Evolutionary conservation across 35 echinoderm and acorn worm genomes (phyloP).

Genomic region (Holothuria glaberrima): DNA sequence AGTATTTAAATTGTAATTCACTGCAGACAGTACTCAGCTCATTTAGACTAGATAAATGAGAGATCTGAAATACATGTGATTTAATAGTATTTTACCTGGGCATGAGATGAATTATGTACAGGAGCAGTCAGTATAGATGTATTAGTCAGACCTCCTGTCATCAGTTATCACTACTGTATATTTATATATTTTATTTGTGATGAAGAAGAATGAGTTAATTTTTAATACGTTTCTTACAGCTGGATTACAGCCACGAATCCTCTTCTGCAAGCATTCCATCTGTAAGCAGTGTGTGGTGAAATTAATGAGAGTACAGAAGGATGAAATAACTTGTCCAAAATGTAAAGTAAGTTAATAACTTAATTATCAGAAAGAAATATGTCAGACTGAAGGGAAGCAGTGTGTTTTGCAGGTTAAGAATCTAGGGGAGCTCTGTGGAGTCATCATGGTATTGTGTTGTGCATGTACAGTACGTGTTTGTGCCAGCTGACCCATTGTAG

Average conservation of each 20-base stretch:
- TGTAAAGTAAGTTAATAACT: constrained; percentile 11
- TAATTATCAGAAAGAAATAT: neutral
- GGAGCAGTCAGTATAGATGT: too few relatives aligned
- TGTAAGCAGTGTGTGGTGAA: constrained; percentile 45
- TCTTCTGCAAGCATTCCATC: constrained; percentile 32
- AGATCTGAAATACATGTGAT: too few relatives aligned
- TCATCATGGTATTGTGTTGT: neutral
- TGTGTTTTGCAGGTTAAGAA: neutral
- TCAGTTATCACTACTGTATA: too few relatives aligned
- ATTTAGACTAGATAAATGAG: too few relatives aligned
- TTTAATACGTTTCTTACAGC: constrained; percentile 16
- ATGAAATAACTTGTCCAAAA: constrained; percentile 39
- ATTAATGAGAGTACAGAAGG: constrained; percentile 7
- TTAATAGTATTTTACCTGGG: too few relatives aligned
- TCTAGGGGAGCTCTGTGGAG: neutral
- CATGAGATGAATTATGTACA: too few relatives aligned
- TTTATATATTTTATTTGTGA: neutral
- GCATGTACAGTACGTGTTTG: too few relatives aligned
- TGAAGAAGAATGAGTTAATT: neutral
- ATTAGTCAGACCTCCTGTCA: too few relatives aligned
- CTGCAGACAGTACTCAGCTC: too few relatives aligned
- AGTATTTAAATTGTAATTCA: too few relatives aligned
- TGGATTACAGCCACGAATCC: constrained; percentile 41
- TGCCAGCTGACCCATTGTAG: too few relatives aligned
- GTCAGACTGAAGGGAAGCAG: neutral